A percentile compares a stretch with the other conserved stretches of the same genome.
Conservation (phyloP, 30 jellyfish, hydroid and myxozoan genomes). For the Aurelia sp. region DNA sequence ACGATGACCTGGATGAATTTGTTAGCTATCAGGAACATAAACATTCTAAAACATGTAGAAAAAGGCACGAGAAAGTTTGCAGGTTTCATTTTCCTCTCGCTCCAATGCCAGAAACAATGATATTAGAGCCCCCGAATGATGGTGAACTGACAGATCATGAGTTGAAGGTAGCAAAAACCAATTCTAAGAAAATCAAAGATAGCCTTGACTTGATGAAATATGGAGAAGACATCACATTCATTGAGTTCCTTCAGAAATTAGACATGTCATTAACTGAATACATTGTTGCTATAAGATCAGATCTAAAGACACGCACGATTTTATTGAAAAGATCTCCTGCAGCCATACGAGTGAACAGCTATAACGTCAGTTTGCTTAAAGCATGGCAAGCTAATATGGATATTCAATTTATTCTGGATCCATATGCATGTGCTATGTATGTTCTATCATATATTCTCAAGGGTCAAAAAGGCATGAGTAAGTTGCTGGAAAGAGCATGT, state of each 20-base stretch:
- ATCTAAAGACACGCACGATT: background rate
- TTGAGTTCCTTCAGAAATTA: conserved; percentile 1
- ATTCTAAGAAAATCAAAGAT: background rate
- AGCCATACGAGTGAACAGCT: conserved; percentile 1
- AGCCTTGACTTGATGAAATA: conserved; percentile 18
- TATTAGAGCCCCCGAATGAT: conserved; percentile 6
- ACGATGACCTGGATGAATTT: conserved; percentile 6
- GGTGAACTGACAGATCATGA: background rate
- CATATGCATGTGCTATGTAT: conserved; percentile 45
- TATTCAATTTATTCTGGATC: conserved; percentile 5
- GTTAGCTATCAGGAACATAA: conserved; percentile 40
- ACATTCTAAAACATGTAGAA: conserved; percentile 69
- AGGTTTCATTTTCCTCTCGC: conserved; percentile 47
- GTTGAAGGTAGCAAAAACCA: background rate
- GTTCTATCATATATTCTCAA: no score
- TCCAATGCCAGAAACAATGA: conserved; percentile 31
- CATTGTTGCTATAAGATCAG: background rate
- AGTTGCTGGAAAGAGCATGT: no score
- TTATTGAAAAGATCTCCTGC: background rate
- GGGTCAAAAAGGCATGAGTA: no score
- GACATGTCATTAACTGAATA: conserved; percentile 1
- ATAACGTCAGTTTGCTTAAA: conserved; percentile 1
- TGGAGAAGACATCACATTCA: conserved; percentile 28
- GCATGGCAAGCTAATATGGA: conserved; percentile 43
- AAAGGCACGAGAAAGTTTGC: conserved; percentile 22